Evolutionary conservation across 2,797 vertebrate genomes (phyloP).

Genomic region (Sebastes oblongus): DNA sequence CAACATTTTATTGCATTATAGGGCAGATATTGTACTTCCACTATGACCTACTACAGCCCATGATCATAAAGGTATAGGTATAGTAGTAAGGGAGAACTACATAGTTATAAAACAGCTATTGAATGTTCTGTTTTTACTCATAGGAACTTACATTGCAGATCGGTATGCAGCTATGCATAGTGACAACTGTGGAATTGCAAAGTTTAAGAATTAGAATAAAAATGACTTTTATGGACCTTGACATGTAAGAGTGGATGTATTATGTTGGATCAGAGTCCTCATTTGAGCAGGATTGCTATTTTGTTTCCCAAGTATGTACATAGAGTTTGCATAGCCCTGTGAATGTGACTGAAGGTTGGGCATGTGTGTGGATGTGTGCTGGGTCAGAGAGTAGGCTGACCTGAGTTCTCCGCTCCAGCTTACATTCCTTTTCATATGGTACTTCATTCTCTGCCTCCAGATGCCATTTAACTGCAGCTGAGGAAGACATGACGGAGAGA

Average conservation of each 20-base stretch:
- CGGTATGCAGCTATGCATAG: too few species aligned
- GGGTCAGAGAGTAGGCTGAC: slow-evolving; percentile 1
- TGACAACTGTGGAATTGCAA: neutral
- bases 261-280: neutral
- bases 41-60: neutral
- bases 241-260: neutral
- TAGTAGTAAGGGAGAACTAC: neutral
- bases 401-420: slow-evolving; percentile 14
- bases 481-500: neutral
- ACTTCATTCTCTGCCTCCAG: slow-evolving; percentile 7
- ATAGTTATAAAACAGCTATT: neutral
- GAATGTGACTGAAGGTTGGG: neutral
- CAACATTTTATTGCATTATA: neutral
- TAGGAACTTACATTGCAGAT: neutral
- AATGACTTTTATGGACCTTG: neutral
- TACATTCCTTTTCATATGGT: neutral
- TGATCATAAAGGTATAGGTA: neutral
- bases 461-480: neutral
- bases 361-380: neutral
- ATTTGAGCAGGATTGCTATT: neutral
- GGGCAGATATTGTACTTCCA: neutral
- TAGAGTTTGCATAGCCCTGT: neutral
- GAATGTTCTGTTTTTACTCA: neutral
- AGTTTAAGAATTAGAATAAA: neutral
- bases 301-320: neutral